Evolutionary conservation across 2,888 invertebrate genomes (phyloP).

Genomic region (Phyto melanocephala): DNA sequence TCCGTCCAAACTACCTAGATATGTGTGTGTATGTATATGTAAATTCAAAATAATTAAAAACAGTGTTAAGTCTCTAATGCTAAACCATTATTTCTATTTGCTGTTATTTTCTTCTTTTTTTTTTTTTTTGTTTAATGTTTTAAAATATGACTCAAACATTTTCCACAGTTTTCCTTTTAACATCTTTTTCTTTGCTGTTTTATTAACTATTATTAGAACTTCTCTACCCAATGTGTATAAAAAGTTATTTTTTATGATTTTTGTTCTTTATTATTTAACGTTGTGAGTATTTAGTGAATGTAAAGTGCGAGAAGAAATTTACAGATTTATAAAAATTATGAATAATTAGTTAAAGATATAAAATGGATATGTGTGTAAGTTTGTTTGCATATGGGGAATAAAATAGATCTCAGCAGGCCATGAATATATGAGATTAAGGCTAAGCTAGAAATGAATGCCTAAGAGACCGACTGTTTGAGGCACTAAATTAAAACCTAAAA

Average conservation of each 20-base stretch:
- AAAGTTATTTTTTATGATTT: conserved; percentile 12
- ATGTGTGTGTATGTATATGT: conserved; percentile 36
- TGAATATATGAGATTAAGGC: not conserved
- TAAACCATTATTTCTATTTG: conserved; percentile 27
- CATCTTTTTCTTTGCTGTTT: not conserved
- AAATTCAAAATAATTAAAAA: conserved; percentile 63
- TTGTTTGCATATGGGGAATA: not conserved
- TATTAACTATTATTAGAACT: conserved; percentile 21
- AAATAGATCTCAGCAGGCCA: conserved; percentile 12
- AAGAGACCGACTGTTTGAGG: not conserved
- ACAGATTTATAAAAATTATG: conserved; percentile 13
- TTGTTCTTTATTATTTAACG: not conserved
- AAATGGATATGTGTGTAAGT: not conserved
- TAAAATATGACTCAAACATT: conserved; percentile 26
- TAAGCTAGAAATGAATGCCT: not conserved
- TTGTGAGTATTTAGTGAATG: not conserved
- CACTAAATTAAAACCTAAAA: not conserved
- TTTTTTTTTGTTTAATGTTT: not conserved
- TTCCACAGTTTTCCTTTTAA: conserved; percentile 6
- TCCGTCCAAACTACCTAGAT: not conserved
- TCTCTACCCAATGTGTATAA: conserved; percentile 34
- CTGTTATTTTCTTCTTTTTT: not conserved
- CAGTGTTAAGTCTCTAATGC: conserved; percentile 54
- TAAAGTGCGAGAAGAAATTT: not conserved
- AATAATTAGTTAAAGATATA: conserved; percentile 22